Conservation (phyloP, 2,888 invertebrate species). For the Campoplex capitator region DNA sequence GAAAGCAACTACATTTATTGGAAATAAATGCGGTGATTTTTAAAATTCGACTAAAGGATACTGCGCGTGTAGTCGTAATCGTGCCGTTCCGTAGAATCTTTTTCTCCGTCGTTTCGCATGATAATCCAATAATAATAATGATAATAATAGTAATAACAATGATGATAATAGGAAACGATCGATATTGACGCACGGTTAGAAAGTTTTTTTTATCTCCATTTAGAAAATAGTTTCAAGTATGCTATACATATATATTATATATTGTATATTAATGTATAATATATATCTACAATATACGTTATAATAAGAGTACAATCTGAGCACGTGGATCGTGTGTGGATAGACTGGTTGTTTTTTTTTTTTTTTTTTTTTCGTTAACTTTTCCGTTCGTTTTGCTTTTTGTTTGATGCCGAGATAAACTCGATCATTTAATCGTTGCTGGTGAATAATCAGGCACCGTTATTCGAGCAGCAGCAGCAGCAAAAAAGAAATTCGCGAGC, state of each 20-base stretch:
- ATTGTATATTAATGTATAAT: conserved; percentile 12
- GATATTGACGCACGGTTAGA: conserved; percentile 52
- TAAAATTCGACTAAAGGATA: conserved; percentile 44
- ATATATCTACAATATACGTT: conserved; percentile 14
- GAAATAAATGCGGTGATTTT: neutral
- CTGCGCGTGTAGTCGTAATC: conserved; percentile 39
- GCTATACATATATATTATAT: conserved; percentile 49
- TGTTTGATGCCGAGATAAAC: conserved; percentile 52
- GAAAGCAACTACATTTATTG: neutral
- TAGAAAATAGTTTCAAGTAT: conserved; percentile 41
- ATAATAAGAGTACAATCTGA: conserved; percentile 54
- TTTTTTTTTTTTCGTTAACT: neutral
- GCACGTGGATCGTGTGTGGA: conserved; percentile 57
- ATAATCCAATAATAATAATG: conserved; percentile 43
- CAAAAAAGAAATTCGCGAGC: conserved; percentile 15
- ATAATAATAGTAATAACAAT: conserved; percentile 63
- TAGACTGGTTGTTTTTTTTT: conserved; percentile 7
- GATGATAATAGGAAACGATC: conserved; percentile 43
- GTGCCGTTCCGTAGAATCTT: conserved; percentile 12
- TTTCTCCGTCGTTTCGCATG: conserved; percentile 8
- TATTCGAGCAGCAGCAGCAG: conserved; percentile 49
- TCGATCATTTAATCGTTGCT: conserved; percentile 70
- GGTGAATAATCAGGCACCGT: conserved; percentile 66
- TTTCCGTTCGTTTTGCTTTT: neutral
- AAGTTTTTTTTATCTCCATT: conserved; percentile 19